These are phyloP conservation scores for Nowickia ferox DNA, from an alignment of 2,888 invertebrate species.

Conservation along the genomic window DNA sequence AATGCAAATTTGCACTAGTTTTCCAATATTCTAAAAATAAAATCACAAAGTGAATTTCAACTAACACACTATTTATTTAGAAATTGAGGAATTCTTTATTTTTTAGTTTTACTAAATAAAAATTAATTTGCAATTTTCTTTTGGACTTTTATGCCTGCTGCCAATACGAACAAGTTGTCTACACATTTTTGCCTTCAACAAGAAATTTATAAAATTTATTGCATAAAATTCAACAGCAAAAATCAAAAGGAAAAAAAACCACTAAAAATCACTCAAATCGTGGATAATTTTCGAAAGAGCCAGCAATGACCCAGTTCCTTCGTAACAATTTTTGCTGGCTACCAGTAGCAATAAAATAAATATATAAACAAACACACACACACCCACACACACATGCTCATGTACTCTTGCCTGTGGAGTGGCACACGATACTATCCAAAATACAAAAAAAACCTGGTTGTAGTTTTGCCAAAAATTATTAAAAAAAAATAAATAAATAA, in stretches of 20 bases:
- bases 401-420: not conserved
- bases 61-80: constrained; percentile 7
- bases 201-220: constrained; percentile 52
- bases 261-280: constrained; percentile 56
- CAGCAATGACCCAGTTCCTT: constrained; percentile 64
- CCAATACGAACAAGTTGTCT: not conserved
- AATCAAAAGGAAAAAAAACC: constrained; percentile 23
- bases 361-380: not conserved
- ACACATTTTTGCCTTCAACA: constrained; percentile 48
- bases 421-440: too few species aligned
- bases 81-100: not conserved
- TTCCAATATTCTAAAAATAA: constrained; percentile 10
- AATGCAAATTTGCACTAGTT: constrained; percentile 17
- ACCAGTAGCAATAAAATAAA: constrained; percentile 29
- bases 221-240: constrained; percentile 34
- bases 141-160: constrained; percentile 2
- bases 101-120: constrained; percentile 15
- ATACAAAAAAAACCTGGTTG: constrained; percentile 19
- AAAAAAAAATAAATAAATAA: not conserved
- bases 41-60: not conserved
- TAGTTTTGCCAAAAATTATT: constrained; percentile 47
- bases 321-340: constrained; percentile 49
- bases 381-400: not conserved
- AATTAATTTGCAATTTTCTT: not conserved
- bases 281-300: constrained; percentile 53